These are phyloP conservation scores for Nomada ruficornis DNA, from an alignment of 2,888 invertebrate species.

Conservation along the genomic window DNA sequence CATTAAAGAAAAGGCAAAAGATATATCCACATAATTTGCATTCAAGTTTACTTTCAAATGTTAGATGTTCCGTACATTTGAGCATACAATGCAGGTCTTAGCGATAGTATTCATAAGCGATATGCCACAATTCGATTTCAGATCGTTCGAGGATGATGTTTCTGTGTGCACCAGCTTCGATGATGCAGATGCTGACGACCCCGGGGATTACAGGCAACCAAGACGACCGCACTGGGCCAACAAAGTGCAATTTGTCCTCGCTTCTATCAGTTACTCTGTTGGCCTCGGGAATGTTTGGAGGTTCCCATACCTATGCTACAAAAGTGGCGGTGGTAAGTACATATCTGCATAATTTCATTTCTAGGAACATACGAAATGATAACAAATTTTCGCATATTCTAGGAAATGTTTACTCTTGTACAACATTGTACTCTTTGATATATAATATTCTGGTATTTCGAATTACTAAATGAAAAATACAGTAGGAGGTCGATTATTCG, in stretches of 20 bases:
- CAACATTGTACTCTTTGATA: too few species aligned
- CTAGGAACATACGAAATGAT: not conserved
- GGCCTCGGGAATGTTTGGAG: conserved; percentile 96
- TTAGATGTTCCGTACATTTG: too few species aligned
- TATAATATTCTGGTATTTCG: too few species aligned
- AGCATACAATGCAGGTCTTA: too few species aligned
- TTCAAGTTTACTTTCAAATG: too few species aligned
- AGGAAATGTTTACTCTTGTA: not conserved
- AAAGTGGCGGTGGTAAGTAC: conserved; percentile 93
- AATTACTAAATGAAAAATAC: too few species aligned
- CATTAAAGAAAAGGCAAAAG: too few species aligned
- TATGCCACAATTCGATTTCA: conserved; percentile 17
- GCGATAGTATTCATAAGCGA: not conserved
- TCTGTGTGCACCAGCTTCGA: conserved; percentile 91
- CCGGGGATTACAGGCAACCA: conserved; percentile 88
- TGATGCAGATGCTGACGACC: conserved; percentile 87
- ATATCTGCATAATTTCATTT: not conserved
- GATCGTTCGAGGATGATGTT: conserved; percentile 86
- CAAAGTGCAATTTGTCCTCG: conserved; percentile 95
- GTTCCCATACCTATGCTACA: conserved; percentile 96
- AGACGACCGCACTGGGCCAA: conserved; percentile 94
- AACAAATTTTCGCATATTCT: not conserved
- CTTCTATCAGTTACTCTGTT: conserved; percentile 95
- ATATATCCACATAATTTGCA: too few species aligned
- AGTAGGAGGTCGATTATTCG: too few species aligned